Percentiles rank a stretch among this genome's conserved stretches.
These are phyloP conservation scores for Monopis laevigella DNA, from an alignment of 2,888 invertebrate species.

Conservation along the genomic window DNA sequence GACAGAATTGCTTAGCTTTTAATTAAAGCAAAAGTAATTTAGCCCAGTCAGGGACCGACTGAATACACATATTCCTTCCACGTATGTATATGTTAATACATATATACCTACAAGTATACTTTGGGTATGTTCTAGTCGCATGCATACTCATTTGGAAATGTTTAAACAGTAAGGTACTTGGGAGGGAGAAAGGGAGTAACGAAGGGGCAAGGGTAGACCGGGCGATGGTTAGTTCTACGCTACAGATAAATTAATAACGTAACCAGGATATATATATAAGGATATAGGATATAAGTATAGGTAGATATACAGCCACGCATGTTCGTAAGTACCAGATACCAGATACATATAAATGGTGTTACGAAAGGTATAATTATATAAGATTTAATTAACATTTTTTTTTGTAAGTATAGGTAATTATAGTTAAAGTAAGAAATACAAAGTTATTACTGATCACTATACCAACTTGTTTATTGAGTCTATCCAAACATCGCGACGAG, in stretches of 20 bases:
- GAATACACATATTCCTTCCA: too few relatives aligned
- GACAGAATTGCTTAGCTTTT: slow-evolving; percentile 61
- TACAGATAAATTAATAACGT: slow-evolving; percentile 66
- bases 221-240: slow-evolving; percentile 60
- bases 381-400: too few relatives aligned
- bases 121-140: slow-evolving; percentile 54
- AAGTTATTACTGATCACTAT: too few relatives aligned
- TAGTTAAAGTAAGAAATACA: too few relatives aligned
- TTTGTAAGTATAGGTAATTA: too few relatives aligned
- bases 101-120: slow-evolving; percentile 27
- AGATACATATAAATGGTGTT: slow-evolving; percentile 27
- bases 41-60: slow-evolving; percentile 37
- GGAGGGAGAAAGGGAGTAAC: slow-evolving; percentile 23
- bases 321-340: slow-evolving; percentile 36
- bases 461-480: too few relatives aligned
- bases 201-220: slow-evolving; percentile 24
- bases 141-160: slow-evolving; percentile 66
- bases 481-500: too few relatives aligned
- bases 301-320: slow-evolving; percentile 46
- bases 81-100: too few relatives aligned
- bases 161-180: slow-evolving; percentile 45
- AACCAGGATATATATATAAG: too few relatives aligned
- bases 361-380: too few relatives aligned
- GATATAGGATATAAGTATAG: too few relatives aligned
- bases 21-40: slow-evolving; percentile 64